Evolutionary conservation across 2,888 invertebrate genomes (phyloP).

Genomic region (Conops quadrifasciatus): DNA sequence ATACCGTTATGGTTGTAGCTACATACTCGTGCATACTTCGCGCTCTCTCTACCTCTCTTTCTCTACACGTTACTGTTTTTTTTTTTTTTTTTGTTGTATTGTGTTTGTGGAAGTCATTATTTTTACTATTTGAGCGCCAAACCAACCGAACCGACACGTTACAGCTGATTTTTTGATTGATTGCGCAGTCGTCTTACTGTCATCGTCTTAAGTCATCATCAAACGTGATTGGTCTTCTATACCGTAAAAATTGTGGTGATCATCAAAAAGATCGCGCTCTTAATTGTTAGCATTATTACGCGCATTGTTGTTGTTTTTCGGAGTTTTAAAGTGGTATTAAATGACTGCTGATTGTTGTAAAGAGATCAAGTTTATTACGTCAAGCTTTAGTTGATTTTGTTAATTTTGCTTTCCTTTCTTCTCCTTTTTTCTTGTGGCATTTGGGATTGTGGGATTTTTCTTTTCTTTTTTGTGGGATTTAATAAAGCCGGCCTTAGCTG

Average conservation of each 20-base stretch:
- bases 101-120: background rate
- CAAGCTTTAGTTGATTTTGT: too few relatives aligned
- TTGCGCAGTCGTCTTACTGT: background rate
- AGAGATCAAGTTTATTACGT: too few relatives aligned
- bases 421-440: too few relatives aligned
- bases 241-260: background rate
- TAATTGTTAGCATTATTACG: background rate
- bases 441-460: too few relatives aligned
- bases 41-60: too few relatives aligned
- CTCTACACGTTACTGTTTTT: background rate
- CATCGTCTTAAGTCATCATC: background rate
- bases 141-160: conserved; percentile 9
- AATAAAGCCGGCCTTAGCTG: too few relatives aligned
- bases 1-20: background rate
- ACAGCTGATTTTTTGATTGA: conserved; percentile 27
- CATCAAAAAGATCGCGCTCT: background rate
- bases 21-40: background rate
- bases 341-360: too few relatives aligned
- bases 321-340: background rate
- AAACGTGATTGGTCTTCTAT: background rate
- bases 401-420: too few relatives aligned
- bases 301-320: background rate
- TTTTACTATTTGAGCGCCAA: conserved; percentile 1
- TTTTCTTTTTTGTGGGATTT: too few relatives aligned
- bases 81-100: background rate